A percentile compares a stretch with the other conserved stretches of the same genome.
These are phyloP conservation scores for Branchinecta lindahli DNA, from an alignment of 1,140 invertebrate genomes.

Conservation along the genomic window DNA sequence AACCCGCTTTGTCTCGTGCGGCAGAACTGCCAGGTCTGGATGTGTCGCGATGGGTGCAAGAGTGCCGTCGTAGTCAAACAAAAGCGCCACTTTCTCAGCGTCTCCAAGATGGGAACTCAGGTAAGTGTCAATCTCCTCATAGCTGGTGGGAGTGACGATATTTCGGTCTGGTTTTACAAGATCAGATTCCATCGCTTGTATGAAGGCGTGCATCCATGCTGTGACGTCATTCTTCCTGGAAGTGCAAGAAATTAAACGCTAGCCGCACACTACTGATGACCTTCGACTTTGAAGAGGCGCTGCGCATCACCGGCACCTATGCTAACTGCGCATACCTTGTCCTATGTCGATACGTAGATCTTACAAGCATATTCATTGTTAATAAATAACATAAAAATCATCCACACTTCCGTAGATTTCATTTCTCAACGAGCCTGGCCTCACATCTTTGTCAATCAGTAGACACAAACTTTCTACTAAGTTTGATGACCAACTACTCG, in stretches of 20 bases:
- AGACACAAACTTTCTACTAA: too few species aligned
- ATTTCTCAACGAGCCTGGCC: too few species aligned
- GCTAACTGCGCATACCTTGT: too few species aligned
- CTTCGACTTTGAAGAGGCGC: too few species aligned
- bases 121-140: constrained; percentile 75
- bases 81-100: constrained; percentile 61
- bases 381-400: too few species aligned
- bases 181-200: constrained; percentile 41
- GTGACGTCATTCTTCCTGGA: constrained; percentile 60
- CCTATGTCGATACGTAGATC: too few species aligned
- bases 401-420: too few species aligned
- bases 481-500: too few species aligned
- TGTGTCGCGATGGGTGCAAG: constrained; percentile 72
- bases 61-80: constrained; percentile 79
- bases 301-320: too few species aligned
- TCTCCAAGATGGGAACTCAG: constrained; percentile 70
- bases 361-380: too few species aligned
- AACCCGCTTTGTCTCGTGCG: constrained; percentile 62
- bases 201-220: constrained; percentile 72
- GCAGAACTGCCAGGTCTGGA: constrained; percentile 68
- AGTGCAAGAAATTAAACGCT: not conserved
- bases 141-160: constrained; percentile 63
- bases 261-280: too few species aligned
- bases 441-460: too few species aligned
- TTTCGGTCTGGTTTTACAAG: not conserved